Evolutionary conservation across 2,888 invertebrate genomes (phyloP).

Genomic region (Harpagoxenus sublaevis): DNA sequence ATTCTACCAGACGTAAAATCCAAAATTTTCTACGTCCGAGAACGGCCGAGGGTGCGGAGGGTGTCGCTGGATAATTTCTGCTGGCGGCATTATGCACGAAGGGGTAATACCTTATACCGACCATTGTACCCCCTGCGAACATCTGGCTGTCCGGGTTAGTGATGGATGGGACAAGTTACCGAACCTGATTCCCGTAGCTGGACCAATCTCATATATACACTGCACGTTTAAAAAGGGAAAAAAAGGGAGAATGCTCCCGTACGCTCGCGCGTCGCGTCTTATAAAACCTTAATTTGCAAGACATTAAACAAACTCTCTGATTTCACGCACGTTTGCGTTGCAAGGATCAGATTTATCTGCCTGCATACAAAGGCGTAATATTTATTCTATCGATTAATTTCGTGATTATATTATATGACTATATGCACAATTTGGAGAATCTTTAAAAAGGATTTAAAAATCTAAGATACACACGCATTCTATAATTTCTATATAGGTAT

Average conservation of each 20-base stretch:
- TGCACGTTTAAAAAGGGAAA: neutral
- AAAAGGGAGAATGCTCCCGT: slow-evolving; percentile 19
- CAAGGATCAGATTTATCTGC: neutral
- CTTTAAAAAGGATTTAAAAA: neutral
- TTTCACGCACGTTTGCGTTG: too few relatives aligned
- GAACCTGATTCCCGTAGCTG: slow-evolving; percentile 66
- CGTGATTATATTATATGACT: neutral
- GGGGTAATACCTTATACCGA: slow-evolving; percentile 78
- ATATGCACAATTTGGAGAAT: neutral
- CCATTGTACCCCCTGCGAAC: slow-evolving; percentile 80
- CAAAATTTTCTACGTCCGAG: slow-evolving; percentile 69
- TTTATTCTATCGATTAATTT: neutral
- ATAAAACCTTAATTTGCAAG: slow-evolving; percentile 43
- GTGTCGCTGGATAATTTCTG: slow-evolving; percentile 68
- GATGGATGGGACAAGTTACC: slow-evolving; percentile 75
- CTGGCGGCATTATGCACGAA: slow-evolving; percentile 78
- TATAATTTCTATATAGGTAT: too few relatives aligned
- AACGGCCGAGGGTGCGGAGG: slow-evolving; percentile 45
- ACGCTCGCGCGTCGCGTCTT: slow-evolving; percentile 22
- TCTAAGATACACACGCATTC: neutral
- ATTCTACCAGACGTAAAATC: slow-evolving; percentile 71
- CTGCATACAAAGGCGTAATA: neutral
- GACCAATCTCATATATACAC: slow-evolving; percentile 45
- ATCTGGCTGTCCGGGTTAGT: slow-evolving; percentile 77
- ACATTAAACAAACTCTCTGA: neutral